Evolutionary conservation across 1,140 invertebrate species (phyloP).

Genomic region (Portunus trituberculatus): DNA sequence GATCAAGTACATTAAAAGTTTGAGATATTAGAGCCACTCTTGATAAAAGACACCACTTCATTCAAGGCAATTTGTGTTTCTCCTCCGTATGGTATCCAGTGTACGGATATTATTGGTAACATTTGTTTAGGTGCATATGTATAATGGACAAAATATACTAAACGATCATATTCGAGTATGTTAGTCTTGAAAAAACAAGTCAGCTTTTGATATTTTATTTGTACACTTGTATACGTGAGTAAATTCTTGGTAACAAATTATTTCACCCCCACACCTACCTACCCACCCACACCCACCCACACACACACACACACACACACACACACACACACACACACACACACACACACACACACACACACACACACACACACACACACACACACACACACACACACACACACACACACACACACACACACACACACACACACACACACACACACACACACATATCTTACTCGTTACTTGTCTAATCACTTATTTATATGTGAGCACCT

Average conservation of each 20-base stretch:
- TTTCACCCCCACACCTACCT: background rate
- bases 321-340: background rate
- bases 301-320: background rate
- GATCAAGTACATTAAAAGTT: no score
- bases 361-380: background rate
- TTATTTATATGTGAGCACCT: constrained; percentile 23
- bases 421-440: background rate
- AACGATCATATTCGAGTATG: no score
- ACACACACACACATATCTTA: background rate
- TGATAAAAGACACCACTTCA: no score
- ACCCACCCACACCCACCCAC: no score
- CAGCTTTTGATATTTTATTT: background rate
- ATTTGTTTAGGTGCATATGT: no score
- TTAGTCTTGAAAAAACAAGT: no score
- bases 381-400: background rate
- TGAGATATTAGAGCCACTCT: no score
- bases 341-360: background rate
- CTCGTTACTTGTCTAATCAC: background rate
- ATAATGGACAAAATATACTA: no score
- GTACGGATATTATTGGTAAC: no score
- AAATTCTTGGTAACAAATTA: background rate
- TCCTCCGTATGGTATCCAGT: no score
- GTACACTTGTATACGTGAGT: background rate
- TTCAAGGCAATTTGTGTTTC: no score
- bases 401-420: background rate